phyloP scores from a whole-genome alignment of 2,113 vertebrate genomes.

The Gobiocypris rarus region DNA sequence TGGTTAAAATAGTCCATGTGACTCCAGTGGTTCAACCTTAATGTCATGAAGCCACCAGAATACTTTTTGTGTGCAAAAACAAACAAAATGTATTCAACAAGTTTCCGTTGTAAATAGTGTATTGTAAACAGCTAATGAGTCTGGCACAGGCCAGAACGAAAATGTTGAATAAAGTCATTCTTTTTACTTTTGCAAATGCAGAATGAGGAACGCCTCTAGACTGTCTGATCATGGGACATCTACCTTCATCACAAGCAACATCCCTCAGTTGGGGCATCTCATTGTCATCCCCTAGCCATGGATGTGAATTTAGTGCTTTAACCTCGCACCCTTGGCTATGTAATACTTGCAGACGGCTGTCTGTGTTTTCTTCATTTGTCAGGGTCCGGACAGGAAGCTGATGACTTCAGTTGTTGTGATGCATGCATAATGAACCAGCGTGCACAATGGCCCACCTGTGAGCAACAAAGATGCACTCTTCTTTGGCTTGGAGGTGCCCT shows the following conservation, averaged over 20 bases:
- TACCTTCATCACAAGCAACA: not conserved
- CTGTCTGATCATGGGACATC: not conserved
- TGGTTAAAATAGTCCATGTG: too few species aligned
- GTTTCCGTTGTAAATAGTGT: too few species aligned
- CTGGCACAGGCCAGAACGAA: too few species aligned
- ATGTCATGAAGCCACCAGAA: too few species aligned
- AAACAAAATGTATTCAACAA: too few species aligned
- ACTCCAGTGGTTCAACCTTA: too few species aligned
- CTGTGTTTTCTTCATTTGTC: slow-evolving; percentile 50
- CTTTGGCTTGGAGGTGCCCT: slow-evolving; percentile 47
- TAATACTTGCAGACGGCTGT: slow-evolving; percentile 39
- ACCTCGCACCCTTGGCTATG: slow-evolving; percentile 32
- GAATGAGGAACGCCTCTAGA: not conserved
- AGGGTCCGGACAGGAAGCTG: slow-evolving; percentile 60
- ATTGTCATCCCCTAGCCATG: not conserved
- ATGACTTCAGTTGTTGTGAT: slow-evolving; percentile 66
- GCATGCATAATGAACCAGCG: slow-evolving; percentile 70
- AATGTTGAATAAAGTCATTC: too few species aligned
- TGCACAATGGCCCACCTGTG: slow-evolving; percentile 77
- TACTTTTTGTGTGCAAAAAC: too few species aligned
- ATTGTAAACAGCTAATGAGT: too few species aligned
- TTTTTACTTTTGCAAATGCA: not conserved
- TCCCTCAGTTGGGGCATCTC: not conserved
- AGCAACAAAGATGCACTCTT: slow-evolving; percentile 78
- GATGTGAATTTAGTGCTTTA: slow-evolving; percentile 32